Percentiles rank a stretch among this genome's conserved stretches.
Evolutionary conservation across 2,888 invertebrate genomes (phyloP).

Genomic region (Teleogryllus oceanicus): DNA sequence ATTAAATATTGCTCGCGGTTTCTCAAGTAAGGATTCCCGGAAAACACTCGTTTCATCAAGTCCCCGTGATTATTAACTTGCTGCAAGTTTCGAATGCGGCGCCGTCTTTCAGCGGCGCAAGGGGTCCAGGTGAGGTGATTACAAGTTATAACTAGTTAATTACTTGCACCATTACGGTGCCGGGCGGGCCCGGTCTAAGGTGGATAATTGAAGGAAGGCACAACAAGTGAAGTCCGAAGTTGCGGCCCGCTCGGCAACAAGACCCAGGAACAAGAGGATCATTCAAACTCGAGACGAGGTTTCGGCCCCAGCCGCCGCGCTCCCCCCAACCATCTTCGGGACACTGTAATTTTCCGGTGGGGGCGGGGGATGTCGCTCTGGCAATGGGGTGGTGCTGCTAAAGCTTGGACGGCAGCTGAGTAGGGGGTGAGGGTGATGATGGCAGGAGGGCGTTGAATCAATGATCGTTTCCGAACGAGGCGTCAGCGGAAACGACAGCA

Average conservation of each 20-base stretch:
- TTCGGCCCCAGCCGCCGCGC: not conserved
- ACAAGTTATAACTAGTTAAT: slow-evolving; percentile 18
- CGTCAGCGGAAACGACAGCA: too few species aligned
- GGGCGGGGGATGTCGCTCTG: not conserved
- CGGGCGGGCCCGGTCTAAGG: slow-evolving; percentile 1
- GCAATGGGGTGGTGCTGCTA: not conserved
- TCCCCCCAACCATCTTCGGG: not conserved
- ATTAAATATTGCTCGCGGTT: not conserved
- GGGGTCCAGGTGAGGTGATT: not conserved
- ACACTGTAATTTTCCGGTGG: slow-evolving; percentile 18
- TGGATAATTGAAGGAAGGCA: slow-evolving; percentile 18
- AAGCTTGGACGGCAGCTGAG: too few species aligned
- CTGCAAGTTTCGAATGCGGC: slow-evolving; percentile 18
- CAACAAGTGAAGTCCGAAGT: slow-evolving; percentile 18
- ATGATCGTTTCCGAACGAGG: too few species aligned
- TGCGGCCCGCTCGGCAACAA: slow-evolving; percentile 18
- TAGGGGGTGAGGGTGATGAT: too few species aligned
- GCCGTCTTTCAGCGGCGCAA: not conserved
- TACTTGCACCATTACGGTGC: slow-evolving; percentile 7
- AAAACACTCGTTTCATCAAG: not conserved
- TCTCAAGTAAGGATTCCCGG: not conserved
- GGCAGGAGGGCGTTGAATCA: too few species aligned
- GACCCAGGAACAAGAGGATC: slow-evolving; percentile 9
- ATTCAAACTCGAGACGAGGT: slow-evolving; percentile 18
- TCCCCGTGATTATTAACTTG: slow-evolving; percentile 18